Conservation (phyloP, 2,797 vertebrate species). For the Gymnoscopelus braueri region DNA sequence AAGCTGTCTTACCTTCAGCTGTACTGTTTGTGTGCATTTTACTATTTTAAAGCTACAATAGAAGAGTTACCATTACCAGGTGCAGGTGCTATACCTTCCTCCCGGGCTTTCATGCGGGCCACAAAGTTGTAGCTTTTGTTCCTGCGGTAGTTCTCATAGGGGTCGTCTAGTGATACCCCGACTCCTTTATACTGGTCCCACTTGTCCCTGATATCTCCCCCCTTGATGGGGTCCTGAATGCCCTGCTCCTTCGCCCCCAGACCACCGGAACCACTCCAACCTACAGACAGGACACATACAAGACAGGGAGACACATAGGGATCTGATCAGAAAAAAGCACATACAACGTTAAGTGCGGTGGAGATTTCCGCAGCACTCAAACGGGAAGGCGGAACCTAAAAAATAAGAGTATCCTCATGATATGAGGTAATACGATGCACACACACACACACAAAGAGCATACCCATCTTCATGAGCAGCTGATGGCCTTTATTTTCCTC, state of each 20-base stretch:
- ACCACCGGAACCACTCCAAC: constrained; percentile 96
- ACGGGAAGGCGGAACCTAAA: too few species aligned
- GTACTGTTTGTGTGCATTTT: neutral
- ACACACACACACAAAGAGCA: constrained; percentile 10
- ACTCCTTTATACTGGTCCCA: constrained; percentile 99
- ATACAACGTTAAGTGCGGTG: neutral
- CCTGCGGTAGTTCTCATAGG: constrained; percentile 95
- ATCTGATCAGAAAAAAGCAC: neutral
- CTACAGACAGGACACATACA: constrained; percentile 65
- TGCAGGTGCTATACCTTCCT: constrained; percentile 86
- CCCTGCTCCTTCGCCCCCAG: constrained; percentile 96
- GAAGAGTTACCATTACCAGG: neutral
- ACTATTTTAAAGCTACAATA: neutral
- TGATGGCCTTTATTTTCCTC: constrained; percentile 99
- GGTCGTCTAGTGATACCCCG: constrained; percentile 94
- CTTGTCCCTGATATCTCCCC: constrained; percentile 94
- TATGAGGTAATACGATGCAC: neutral
- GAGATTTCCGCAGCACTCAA: too few species aligned
- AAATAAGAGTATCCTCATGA: neutral
- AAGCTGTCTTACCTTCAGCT: too few species aligned
- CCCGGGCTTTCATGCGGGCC: constrained; percentile 97
- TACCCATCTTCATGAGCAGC: constrained; percentile 99
- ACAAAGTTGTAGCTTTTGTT: constrained; percentile 99
- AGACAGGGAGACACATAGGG: neutral
- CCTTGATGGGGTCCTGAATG: constrained; percentile 98